Conservation (phyloP, 1,140 invertebrate genomes). For the Zaprionus africanus region DNA sequence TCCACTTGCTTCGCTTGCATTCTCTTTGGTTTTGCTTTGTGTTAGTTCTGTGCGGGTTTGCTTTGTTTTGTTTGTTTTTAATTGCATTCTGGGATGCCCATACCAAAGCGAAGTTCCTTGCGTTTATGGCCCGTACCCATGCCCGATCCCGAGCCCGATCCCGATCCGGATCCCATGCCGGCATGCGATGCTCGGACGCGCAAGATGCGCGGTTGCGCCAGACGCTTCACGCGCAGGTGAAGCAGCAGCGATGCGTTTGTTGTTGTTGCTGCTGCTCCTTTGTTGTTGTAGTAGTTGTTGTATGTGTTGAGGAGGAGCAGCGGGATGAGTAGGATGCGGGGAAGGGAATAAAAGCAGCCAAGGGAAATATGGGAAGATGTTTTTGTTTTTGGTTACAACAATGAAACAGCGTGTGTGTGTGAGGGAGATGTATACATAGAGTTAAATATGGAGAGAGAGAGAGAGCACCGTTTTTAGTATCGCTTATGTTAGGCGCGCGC, state of each 20-base stretch:
- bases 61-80: slow-evolving; percentile 59
- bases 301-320: not conserved
- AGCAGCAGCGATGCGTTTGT: slow-evolving; percentile 9
- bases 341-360: not conserved
- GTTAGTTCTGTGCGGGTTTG: slow-evolving; percentile 66
- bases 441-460: slow-evolving; percentile 4
- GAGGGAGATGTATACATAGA: not conserved
- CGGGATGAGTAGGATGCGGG: not conserved
- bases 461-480: slow-evolving; percentile 43
- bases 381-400: slow-evolving; percentile 7
- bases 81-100: slow-evolving; percentile 63
- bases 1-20: slow-evolving; percentile 38
- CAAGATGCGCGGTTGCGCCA: slow-evolving; percentile 83
- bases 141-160: slow-evolving; percentile 84
- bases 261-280: slow-evolving; percentile 24
- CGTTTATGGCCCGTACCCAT: slow-evolving; percentile 56
- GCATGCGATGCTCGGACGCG: slow-evolving; percentile 78
- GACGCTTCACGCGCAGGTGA: slow-evolving; percentile 72
- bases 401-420: not conserved
- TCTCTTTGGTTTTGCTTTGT: not conserved
- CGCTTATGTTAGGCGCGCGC: slow-evolving; percentile 23
- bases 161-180: slow-evolving; percentile 65
- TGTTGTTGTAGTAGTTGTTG: slow-evolving; percentile 26
- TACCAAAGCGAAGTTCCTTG: slow-evolving; percentile 87
- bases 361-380: not conserved